phyloP scores from a whole-genome alignment of 1,140 invertebrate genomes.

The Schmidtea mediterranea region DNA sequence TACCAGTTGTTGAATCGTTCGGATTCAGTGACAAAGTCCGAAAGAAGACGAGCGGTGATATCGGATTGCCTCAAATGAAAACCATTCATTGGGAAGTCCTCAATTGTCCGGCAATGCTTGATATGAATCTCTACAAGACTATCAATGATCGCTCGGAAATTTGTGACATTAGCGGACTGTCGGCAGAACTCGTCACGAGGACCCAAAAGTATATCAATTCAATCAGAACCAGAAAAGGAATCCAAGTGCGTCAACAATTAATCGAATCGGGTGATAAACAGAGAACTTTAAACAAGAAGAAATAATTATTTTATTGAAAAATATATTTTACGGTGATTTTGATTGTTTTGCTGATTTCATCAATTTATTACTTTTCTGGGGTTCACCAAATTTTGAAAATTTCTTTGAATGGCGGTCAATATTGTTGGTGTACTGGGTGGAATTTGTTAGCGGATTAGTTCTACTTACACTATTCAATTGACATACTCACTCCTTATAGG shows the following conservation, averaged over 20 bases:
- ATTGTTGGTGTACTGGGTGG: too few species aligned
- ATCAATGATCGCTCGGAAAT: neutral
- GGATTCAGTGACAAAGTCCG: constrained; percentile 52
- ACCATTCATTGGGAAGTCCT: constrained; percentile 58
- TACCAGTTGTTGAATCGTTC: constrained; percentile 87
- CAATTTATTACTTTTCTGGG: too few species aligned
- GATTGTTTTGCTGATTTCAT: too few species aligned
- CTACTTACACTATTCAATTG: too few species aligned
- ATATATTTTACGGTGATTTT: neutral
- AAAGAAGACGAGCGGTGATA: constrained; percentile 61
- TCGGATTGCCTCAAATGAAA: constrained; percentile 69
- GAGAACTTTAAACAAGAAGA: constrained; percentile 73
- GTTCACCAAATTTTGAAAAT: too few species aligned
- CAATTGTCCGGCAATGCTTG: neutral
- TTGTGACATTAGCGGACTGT: too few species aligned
- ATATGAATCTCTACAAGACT: neutral
- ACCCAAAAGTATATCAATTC: constrained; percentile 69
- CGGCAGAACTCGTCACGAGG: constrained; percentile 17
- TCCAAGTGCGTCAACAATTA: constrained; percentile 67
- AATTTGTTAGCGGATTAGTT: too few species aligned
- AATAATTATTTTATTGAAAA: constrained; percentile 31
- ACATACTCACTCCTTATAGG: too few species aligned
- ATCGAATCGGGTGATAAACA: constrained; percentile 90
- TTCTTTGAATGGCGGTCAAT: too few species aligned
- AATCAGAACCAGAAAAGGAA: constrained; percentile 63